Conservation (phyloP, 2,888 invertebrate genomes). For the Geophilus truncorum region DNA sequence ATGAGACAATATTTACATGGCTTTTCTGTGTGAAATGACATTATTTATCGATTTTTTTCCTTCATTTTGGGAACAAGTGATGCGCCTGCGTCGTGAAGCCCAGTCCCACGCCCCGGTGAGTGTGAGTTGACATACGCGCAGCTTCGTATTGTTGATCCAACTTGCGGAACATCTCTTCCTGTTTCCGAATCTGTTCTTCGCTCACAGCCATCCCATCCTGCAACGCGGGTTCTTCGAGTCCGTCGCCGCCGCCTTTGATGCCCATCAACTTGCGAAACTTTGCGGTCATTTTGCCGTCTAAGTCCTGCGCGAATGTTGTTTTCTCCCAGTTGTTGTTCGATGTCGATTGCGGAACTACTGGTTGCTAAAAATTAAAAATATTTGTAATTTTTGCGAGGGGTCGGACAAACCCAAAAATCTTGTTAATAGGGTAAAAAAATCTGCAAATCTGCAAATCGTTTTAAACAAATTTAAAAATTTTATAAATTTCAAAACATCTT, state of each 20-base stretch:
- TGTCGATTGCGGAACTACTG: conserved; percentile 38
- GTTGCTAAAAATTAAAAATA: neutral
- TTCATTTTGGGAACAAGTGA: conserved; percentile 34
- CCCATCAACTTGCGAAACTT: conserved; percentile 98
- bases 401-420: too few species aligned
- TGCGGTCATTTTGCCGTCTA: conserved; percentile 83
- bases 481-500: too few species aligned
- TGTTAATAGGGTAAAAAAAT: too few species aligned
- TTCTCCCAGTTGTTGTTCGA: conserved; percentile 65
- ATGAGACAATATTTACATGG: neutral
- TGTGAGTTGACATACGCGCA: conserved; percentile 90
- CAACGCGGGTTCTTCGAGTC: conserved; percentile 31
- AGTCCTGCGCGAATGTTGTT: conserved; percentile 82
- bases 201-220: conserved; percentile 46
- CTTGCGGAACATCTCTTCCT: conserved; percentile 74
- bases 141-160: conserved; percentile 97
- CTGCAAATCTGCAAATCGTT: too few species aligned
- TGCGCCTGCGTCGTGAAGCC: conserved; percentile 46
- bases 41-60: neutral
- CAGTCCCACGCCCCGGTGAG: conserved; percentile 66
- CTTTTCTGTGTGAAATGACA: neutral
- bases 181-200: conserved; percentile 47
- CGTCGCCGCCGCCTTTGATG: conserved; percentile 60
- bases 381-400: neutral
- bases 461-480: too few species aligned